Evolutionary conservation across 2,113 vertebrate genomes (phyloP), one percentile per base, ranked within the genome.

Genomic region (Hiodon tergisus): DNA sequence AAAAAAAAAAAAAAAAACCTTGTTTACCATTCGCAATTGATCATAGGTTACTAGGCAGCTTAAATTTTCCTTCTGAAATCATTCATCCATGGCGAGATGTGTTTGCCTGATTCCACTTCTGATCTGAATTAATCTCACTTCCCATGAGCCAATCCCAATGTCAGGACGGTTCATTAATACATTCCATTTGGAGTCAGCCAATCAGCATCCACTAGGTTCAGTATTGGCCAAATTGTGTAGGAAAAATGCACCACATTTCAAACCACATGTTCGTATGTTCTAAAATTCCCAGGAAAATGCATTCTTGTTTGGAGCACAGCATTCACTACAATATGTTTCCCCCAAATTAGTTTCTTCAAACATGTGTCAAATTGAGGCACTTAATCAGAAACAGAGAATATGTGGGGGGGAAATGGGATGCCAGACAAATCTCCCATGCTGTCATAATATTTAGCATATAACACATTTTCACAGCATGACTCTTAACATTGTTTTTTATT

Each of bases 91-190:
- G 0, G 66, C 80, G 69, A 68, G 0, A 5, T 68, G 73, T 46
- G 31, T 31, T 31, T 31, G 53, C 13, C 72, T 77, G 82, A 86
- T 60, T 81, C 76, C 7, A 66, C 53, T 80, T 80, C 78, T 68
- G 76, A 82, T 78, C 82, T 80, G 54, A 79, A 83, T 82, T 73
- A 76, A 68, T 68, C 68, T 71, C 61, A 71, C 57, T 54, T 80
- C 73, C 74, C 69, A 52, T 76, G 74, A 74, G 6, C n/a, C 69
- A 10, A 51, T 67, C 6, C 67, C 67, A 69, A 10, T 53, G n/a
- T 57, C 16, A n/a, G n/a, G 17, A 61, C 57, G 17, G 16, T 59
- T 52, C 72, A 61, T 58, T 53, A 62, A 82, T 81, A 72, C 67
- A 52, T 77, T 69, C 69, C 48, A 70, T 57, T 46, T 14, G 60